Evolutionary conservation across 1,140 invertebrate species (phyloP), one percentile per base, ranked within the genome.

Genomic region (Lepidotrigona ventralis): DNA sequence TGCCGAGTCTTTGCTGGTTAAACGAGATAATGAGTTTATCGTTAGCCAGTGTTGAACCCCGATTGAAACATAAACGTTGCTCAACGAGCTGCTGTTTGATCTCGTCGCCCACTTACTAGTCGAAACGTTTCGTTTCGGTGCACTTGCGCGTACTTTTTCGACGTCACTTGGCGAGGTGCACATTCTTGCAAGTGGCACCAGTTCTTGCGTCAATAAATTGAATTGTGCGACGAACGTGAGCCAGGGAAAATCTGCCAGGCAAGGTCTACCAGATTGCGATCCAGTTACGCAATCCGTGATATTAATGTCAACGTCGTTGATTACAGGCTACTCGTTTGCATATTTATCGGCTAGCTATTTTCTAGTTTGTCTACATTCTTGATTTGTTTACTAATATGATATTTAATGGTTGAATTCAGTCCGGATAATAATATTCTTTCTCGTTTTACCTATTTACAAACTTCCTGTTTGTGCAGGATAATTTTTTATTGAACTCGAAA

Each of bases 11-110:
- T 19, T 66, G 51, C 76, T 15, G n/a, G 63, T 78, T 78, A 69
- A 78, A 51, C 46, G 9, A 51, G 14, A 39, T 69, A 69, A 78
- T 69, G 46, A 68, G 76, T 78, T 78, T 78, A 78, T 78, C 51
- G 63, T 23, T 19, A 51, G 26, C 29, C 64, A 26, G 26, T n/a
- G 56, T n/a, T 63, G 26, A 11, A 46, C 14, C 69, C 19, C 14
- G 54, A 74, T 74, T n/a, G 29, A 17, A 33, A 39, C 72, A 39
- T 12, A 23, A 74, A 11, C 23, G n/a, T 26, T 17, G 6, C 21
- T 29, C 71, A 15, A 19, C 46, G 17, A 69, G 26, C 17, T 33
- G 17, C 6, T 2, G 21, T 69, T 69, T 21, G 68, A 12, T 23
- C 21, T 70, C 15, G 33, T n/a, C 33, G 12, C 5, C 19, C 33